phyloP scores from a whole-genome alignment of 2,888 invertebrate species.

The Serripes groenlandicus region DNA sequence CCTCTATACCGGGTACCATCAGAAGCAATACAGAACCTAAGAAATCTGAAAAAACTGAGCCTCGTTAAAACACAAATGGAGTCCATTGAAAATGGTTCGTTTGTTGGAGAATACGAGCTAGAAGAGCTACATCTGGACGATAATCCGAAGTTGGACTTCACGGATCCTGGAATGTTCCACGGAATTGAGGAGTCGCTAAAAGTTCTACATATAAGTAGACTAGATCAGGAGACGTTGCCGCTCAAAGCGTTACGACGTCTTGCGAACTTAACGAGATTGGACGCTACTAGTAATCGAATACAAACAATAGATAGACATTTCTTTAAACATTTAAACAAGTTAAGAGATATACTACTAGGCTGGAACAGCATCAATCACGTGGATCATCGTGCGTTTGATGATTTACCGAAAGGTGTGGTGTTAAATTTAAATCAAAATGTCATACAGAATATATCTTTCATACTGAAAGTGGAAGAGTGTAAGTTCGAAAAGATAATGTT shows the following conservation, averaged over 20 bases:
- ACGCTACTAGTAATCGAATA: conserved; percentile 67
- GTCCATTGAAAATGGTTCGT: conserved; percentile 57
- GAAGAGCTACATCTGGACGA: conserved; percentile 60
- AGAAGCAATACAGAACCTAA: conserved; percentile 58
- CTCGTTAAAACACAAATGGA: conserved; percentile 53
- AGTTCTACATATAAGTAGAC: conserved; percentile 64
- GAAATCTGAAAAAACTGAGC: conserved; percentile 58
- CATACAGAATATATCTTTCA: conserved; percentile 66
- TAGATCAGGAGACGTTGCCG: conserved; percentile 62
- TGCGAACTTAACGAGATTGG: conserved; percentile 60
- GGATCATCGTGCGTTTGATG: conserved; percentile 58
- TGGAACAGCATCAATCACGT: conserved; percentile 63
- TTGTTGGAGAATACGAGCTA: conserved; percentile 58
- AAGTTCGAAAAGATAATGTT: conserved; percentile 67
- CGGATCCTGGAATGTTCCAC: conserved; percentile 64
- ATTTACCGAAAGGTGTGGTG: conserved; percentile 58
- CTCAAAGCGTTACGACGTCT: conserved; percentile 48
- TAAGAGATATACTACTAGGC: conserved; percentile 42
- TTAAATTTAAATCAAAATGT: conserved; percentile 58
- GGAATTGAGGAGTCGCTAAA: conserved; percentile 69
- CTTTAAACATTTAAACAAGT: conserved; percentile 54
- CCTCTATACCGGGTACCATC: conserved; percentile 64
- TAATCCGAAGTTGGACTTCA: conserved; percentile 54
- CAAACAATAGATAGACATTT: conserved; percentile 61
- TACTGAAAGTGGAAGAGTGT: conserved; percentile 64